Evolutionary conservation across 2,113 vertebrate genomes (phyloP).

Genomic region (Pteronura brasiliensis): DNA sequence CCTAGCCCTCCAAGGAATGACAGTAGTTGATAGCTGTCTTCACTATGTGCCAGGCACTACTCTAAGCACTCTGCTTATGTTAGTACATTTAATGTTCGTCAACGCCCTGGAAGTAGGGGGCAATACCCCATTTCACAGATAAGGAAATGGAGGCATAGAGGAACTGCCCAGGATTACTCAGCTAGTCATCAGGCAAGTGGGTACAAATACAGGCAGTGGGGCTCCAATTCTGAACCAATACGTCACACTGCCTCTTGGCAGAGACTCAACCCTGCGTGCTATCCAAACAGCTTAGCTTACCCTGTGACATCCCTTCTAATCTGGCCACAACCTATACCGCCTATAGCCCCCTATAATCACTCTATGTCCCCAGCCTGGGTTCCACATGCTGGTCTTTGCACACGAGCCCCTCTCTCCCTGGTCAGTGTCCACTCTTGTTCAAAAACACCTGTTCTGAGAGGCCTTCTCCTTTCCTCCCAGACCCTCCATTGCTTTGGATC

Average conservation of each 20-base stretch:
- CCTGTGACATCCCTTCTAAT: neutral
- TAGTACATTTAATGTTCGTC: neutral
- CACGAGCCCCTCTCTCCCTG: neutral
- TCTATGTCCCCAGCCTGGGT: no score
- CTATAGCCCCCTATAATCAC: no score
- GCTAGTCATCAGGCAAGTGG: neutral
- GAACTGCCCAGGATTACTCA: neutral
- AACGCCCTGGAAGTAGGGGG: neutral
- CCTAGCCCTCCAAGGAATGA: accelerated
- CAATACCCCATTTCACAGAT: neutral
- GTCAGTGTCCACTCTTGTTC: neutral
- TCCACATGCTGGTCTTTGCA: neutral
- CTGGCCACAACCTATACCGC: neutral
- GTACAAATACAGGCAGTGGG: neutral
- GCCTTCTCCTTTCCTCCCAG: neutral
- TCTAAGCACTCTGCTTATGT: neutral
- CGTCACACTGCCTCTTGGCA: accelerated
- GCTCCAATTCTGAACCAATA: neutral
- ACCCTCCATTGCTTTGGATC: neutral
- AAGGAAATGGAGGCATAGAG: neutral
- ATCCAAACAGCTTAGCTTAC: neutral
- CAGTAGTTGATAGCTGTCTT: accelerated
- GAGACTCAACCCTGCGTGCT: neutral
- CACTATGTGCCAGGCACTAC: accelerated
- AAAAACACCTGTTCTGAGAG: neutral